Percentiles rank a stretch among this genome's conserved stretches.
Conservation (phyloP, 2,113 vertebrate species). For the Eira barbara region DNA sequence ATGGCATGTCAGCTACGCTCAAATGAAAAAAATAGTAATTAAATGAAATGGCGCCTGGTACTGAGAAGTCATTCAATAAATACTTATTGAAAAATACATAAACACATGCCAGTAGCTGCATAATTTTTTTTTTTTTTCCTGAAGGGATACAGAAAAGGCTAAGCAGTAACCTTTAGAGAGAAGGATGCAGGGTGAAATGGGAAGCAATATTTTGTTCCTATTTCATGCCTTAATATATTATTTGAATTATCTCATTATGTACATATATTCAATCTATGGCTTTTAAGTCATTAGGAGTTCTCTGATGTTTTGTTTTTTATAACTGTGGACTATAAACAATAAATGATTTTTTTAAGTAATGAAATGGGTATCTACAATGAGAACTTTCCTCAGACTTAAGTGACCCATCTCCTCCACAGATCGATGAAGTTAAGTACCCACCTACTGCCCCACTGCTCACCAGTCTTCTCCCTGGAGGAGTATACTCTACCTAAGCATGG, state of each 20-base stretch:
- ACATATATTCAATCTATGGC: background rate
- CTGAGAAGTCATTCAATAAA: background rate
- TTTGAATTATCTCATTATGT: background rate
- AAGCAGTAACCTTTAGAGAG: background rate
- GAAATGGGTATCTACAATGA: background rate
- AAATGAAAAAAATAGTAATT: background rate
- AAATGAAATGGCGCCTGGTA: background rate
- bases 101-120: background rate
- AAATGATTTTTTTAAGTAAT: background rate
- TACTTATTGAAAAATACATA: background rate
- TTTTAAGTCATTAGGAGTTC: background rate
- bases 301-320: background rate
- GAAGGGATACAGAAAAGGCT: background rate
- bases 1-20: background rate
- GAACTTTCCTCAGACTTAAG: background rate
- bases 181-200: background rate
- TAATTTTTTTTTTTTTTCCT: background rate
- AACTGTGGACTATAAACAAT: background rate
- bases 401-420: background rate
- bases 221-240: background rate
- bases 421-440: background rate
- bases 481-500: background rate
- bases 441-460: background rate
- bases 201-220: background rate
- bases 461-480: background rate